phyloP scores from a whole-genome alignment of 2,113 vertebrate genomes.

The Colius striatus region DNA sequence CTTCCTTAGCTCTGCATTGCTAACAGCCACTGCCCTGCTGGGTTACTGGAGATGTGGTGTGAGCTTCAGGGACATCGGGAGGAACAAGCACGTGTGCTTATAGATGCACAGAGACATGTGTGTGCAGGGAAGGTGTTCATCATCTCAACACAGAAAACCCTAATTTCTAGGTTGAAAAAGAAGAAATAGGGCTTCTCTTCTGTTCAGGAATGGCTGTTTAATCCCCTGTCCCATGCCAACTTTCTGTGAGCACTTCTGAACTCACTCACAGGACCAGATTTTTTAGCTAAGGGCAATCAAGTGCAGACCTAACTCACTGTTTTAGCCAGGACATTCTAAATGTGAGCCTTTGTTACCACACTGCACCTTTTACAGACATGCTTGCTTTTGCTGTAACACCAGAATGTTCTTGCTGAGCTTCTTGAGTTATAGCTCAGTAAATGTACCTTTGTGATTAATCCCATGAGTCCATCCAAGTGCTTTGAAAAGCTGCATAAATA shows the following conservation, averaged over 20 bases:
- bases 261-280: background rate
- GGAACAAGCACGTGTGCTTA: fast-evolving
- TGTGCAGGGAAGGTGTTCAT: background rate
- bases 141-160: background rate
- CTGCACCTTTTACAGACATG: background rate
- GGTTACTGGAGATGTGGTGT: no score
- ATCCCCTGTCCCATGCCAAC: background rate
- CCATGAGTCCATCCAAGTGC: background rate
- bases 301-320: fast-evolving
- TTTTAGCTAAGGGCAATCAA: background rate
- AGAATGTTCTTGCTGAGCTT: background rate
- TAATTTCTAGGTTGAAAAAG: background rate
- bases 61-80: no score
- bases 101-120: background rate
- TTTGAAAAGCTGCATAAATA: background rate
- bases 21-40: no score
- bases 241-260: background rate
- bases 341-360: background rate
- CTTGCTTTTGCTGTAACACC: background rate
- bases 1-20: background rate
- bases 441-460: background rate
- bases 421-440: background rate
- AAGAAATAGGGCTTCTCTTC: background rate
- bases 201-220: background rate
- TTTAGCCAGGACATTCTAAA: background rate